Conservation (phyloP, 2,888 invertebrate species). For the Entomobrya multifasciata region DNA sequence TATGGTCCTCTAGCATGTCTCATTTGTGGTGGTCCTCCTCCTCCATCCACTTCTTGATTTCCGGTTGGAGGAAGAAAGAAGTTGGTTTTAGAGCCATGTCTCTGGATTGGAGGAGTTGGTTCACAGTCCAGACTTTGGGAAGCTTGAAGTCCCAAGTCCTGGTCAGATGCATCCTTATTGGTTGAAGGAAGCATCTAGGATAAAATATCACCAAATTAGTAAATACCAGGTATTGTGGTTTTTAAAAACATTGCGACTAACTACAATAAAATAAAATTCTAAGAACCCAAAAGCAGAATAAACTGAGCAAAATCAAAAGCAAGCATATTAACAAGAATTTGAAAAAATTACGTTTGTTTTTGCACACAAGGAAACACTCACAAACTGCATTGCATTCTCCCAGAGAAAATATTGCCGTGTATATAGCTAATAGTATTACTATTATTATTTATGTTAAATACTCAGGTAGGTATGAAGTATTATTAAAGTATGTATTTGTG, state of each 20-base stretch:
- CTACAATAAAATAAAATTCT: constrained; percentile 4
- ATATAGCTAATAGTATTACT: not conserved
- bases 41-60: constrained; percentile 77
- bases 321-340: constrained; percentile 9
- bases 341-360: constrained; percentile 23
- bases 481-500: not conserved
- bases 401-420: constrained; percentile 58
- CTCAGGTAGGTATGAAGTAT: not conserved
- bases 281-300: not conserved
- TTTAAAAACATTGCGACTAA: too few species aligned
- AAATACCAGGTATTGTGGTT: too few species aligned
- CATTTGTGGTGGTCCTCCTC: constrained; percentile 71
- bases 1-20: constrained; percentile 84
- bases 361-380: constrained; percentile 69
- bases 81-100: constrained; percentile 92
- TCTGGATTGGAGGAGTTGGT: constrained; percentile 92
- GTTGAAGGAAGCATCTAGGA: constrained; percentile 78
- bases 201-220: not conserved
- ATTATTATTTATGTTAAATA: constrained; percentile 3
- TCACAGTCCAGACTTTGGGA: constrained; percentile 96
- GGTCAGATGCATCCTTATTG: constrained; percentile 83
- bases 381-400: constrained; percentile 79
- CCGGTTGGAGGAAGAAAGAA: constrained; percentile 90
- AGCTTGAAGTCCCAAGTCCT: constrained; percentile 93
- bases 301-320: not conserved